Evolutionary conservation across 2,888 invertebrate genomes (phyloP).

Genomic region (Microchrysa polita): DNA sequence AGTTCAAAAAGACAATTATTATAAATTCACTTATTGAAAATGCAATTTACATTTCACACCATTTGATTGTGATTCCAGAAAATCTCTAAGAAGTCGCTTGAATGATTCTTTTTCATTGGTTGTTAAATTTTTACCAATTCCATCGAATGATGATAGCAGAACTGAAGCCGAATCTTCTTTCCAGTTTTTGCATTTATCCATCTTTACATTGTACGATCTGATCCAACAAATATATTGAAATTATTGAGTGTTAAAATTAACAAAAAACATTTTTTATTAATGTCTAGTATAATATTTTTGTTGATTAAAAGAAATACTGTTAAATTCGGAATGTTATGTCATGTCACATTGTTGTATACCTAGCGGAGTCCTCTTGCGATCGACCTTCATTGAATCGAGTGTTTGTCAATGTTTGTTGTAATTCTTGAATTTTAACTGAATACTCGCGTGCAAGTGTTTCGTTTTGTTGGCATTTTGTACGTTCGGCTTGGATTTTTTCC

Average conservation of each 20-base stretch:
- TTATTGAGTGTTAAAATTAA: not conserved
- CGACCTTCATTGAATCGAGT: slow-evolving; percentile 60
- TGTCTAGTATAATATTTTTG: not conserved
- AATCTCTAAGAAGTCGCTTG: slow-evolving; percentile 35
- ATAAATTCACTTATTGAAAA: not conserved
- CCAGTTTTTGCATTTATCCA: not conserved
- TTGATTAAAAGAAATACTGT: not conserved
- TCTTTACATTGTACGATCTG: not conserved
- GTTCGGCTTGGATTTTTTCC: slow-evolving; percentile 58
- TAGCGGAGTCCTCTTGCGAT: slow-evolving; percentile 41
- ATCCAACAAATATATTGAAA: not conserved
- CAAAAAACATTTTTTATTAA: not conserved
- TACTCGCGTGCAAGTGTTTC: slow-evolving; percentile 59
- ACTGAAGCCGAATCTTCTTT: not conserved
- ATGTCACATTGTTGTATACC: slow-evolving; percentile 48
- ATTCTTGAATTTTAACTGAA: slow-evolving; percentile 59
- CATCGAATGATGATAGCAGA: slow-evolving; percentile 13
- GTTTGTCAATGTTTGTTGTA: slow-evolving; percentile 60
- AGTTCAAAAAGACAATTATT: not conserved
- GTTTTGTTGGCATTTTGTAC: slow-evolving; percentile 56
- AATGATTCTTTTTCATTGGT: slow-evolving; percentile 27
- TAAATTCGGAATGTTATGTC: not conserved
- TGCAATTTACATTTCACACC: too few species aligned
- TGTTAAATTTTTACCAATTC: slow-evolving; percentile 24
- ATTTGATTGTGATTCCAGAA: slow-evolving; percentile 36